Percentiles rank a stretch among this genome's conserved stretches.
phyloP scores from a whole-genome alignment of 2,113 vertebrate species.

The Polypterus bichir region DNA sequence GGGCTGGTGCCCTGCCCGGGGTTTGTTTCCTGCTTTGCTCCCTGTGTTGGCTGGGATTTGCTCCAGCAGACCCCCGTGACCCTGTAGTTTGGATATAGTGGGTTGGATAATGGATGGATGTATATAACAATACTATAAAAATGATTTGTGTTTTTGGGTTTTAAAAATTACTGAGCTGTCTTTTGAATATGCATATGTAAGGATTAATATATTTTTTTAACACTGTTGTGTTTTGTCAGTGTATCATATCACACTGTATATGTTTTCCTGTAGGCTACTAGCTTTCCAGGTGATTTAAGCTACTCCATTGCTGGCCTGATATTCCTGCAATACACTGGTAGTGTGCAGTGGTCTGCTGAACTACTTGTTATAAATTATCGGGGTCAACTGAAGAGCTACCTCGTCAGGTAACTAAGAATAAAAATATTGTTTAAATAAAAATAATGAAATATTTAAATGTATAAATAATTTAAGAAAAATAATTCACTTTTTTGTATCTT shows the following conservation, averaged over 20 bases:
- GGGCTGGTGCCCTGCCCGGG: no score
- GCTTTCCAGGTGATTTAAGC: slow-evolving; percentile 74
- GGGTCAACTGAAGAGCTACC: slow-evolving; percentile 82
- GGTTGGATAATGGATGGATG: no score
- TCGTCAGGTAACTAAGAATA: slow-evolving; percentile 71
- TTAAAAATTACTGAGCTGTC: no score
- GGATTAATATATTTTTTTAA: not conserved
- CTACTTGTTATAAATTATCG: slow-evolving; percentile 83
- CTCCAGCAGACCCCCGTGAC: no score
- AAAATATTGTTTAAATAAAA: not conserved
- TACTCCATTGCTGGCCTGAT: slow-evolving; percentile 80
- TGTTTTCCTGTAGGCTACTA: slow-evolving; percentile 45
- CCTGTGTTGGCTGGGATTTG: no score
- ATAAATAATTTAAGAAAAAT: not conserved
- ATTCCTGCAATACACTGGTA: slow-evolving; percentile 80
- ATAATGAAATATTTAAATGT: not conserved
- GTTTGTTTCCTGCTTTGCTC: no score
- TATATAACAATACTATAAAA: no score
- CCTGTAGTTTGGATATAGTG: no score
- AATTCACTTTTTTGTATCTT: not conserved
- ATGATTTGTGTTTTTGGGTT: no score
- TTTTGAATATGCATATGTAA: no score
- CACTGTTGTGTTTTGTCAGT: not conserved
- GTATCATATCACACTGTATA: no score
- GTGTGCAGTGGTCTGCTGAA: slow-evolving; percentile 85